Percentiles rank a stretch among this genome's conserved stretches.
These are phyloP conservation scores for Atrina japonica DNA, from an alignment of 2,888 invertebrate species.

Conservation along the genomic window DNA sequence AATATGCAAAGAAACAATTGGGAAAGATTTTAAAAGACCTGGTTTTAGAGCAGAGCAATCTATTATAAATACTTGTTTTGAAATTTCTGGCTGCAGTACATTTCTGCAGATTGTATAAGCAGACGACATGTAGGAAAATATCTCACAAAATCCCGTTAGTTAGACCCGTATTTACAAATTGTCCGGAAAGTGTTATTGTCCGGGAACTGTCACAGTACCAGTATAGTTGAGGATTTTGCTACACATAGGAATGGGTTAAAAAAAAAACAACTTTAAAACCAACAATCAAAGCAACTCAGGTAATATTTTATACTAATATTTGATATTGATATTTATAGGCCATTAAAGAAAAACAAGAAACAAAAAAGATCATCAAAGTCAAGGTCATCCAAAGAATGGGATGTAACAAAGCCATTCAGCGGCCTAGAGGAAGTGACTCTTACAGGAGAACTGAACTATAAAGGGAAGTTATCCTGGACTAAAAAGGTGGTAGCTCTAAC, in stretches of 20 bases:
- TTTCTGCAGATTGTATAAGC: no score
- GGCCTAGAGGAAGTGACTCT: slow-evolving; percentile 64
- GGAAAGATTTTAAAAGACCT: no score
- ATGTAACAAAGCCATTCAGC: slow-evolving; percentile 62
- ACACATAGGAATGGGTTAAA: neutral
- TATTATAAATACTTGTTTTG: no score
- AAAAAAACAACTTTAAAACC: slow-evolving; percentile 4
- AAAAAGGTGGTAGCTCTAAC: slow-evolving; percentile 70
- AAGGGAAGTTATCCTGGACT: slow-evolving; percentile 73
- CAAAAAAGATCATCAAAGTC: slow-evolving; percentile 50
- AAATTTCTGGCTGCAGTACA: no score
- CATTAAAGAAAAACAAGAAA: slow-evolving; percentile 60
- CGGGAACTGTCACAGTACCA: no score
- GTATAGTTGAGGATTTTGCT: neutral
- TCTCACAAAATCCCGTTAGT: no score
- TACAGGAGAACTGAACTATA: slow-evolving; percentile 71
- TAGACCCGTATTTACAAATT: no score
- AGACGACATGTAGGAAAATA: no score
- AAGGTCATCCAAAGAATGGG: slow-evolving; percentile 60
- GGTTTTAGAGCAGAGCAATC: no score
- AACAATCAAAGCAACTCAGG: neutral
- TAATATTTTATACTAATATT: neutral
- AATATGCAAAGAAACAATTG: no score
- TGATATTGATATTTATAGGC: slow-evolving; percentile 45
- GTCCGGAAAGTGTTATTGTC: no score